Percentiles rank a stretch among this genome's conserved stretches.
Evolutionary conservation across 2,113 vertebrate genomes (phyloP).

Genomic region (Reinhardtius hippoglossoides): DNA sequence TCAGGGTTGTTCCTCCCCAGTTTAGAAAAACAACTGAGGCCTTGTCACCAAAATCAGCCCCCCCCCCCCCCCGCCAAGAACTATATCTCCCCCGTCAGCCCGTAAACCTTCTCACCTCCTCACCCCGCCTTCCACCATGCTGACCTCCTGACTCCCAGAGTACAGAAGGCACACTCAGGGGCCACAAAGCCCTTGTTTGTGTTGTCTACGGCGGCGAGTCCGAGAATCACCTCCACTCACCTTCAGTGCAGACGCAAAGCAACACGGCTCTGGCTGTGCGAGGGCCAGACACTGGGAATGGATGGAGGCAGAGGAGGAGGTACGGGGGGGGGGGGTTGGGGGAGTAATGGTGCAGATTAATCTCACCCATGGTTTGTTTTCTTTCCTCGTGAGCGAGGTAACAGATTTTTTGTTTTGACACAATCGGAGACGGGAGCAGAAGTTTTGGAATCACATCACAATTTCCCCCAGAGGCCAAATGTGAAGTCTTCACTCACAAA

Average conservation of each 20-base stretch:
- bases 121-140: slow-evolving; percentile 71
- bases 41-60: slow-evolving; percentile 66
- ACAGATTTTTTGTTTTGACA: background rate
- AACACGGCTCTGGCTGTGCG: background rate
- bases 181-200: slow-evolving; percentile 81
- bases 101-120: slow-evolving; percentile 65
- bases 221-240: slow-evolving; percentile 52
- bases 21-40: slow-evolving; percentile 74
- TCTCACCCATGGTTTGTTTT: background rate
- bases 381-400: background rate
- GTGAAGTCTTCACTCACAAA: background rate
- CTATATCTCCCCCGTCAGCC: slow-evolving; percentile 53
- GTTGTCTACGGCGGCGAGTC: slow-evolving; percentile 36
- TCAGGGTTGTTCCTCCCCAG: slow-evolving; percentile 68
- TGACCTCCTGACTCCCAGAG: slow-evolving; percentile 79
- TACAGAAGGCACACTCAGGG: slow-evolving; percentile 67
- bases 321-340: background rate
- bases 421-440: background rate
- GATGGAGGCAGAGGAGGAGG: background rate
- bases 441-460: background rate
- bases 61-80: background rate
- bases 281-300: slow-evolving; percentile 1
- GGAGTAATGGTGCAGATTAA: background rate
- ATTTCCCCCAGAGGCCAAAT: background rate
- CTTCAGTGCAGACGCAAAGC: slow-evolving; percentile 6